Conservation (phyloP, 2,888 invertebrate species). For the Epinotia nisella region DNA sequence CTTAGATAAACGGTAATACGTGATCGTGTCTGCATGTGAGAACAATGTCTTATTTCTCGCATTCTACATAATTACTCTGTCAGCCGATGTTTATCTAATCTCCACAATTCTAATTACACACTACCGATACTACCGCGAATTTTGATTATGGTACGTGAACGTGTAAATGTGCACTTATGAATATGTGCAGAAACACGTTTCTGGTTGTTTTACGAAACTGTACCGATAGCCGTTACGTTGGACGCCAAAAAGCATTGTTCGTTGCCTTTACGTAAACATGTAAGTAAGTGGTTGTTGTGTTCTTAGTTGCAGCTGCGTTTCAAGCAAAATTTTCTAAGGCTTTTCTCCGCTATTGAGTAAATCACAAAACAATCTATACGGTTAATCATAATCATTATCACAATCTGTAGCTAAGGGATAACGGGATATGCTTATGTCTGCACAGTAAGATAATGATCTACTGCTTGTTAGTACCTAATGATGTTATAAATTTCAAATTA, state of each 20-base stretch:
- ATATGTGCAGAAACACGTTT: slow-evolving; percentile 22
- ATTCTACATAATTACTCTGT: slow-evolving; percentile 29
- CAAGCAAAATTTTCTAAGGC: neutral
- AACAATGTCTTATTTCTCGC: slow-evolving; percentile 38
- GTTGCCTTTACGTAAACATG: slow-evolving; percentile 19
- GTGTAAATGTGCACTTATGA: slow-evolving; percentile 30
- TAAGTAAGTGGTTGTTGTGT: neutral
- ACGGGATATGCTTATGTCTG: no score
- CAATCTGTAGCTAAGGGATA: neutral
- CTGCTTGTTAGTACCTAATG: no score
- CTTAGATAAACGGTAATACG: slow-evolving; percentile 28
- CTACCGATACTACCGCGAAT: slow-evolving; percentile 28
- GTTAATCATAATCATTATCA: neutral
- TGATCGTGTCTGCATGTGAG: slow-evolving; percentile 18
- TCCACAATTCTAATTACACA: slow-evolving; percentile 37
- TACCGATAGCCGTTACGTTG: slow-evolving; percentile 24
- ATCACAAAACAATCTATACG: neutral
- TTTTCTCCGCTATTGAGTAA: neutral
- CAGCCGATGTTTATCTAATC: slow-evolving; percentile 41
- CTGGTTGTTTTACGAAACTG: slow-evolving; percentile 23
- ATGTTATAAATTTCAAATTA: no score
- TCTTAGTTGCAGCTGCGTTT: neutral
- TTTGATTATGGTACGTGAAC: slow-evolving; percentile 39
- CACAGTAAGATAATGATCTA: no score
- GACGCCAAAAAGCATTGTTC: slow-evolving; percentile 19